Percentiles rank a stretch among this genome's conserved stretches.
Evolutionary conservation across 2,888 invertebrate genomes (phyloP).

Genomic region (Leucophora obtusa): DNA sequence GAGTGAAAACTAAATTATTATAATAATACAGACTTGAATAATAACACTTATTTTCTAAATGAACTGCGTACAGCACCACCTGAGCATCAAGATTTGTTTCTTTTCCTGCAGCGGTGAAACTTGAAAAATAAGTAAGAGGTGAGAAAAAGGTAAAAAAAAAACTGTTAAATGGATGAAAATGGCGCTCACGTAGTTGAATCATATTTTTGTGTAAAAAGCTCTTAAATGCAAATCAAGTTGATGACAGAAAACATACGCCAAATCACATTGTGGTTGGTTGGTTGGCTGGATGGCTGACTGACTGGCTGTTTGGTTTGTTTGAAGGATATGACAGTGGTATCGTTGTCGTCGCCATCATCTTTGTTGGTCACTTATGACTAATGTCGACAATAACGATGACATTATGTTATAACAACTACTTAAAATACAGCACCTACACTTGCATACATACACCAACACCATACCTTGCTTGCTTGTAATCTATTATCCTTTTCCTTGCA

Average conservation of each 20-base stretch:
- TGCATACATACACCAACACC: background rate
- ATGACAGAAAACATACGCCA: constrained; percentile 58
- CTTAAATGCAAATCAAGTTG: constrained; percentile 61
- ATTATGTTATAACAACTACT: constrained; percentile 52
- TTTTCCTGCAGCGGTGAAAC: constrained; percentile 6
- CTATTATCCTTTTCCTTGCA: constrained; percentile 12
- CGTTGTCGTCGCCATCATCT: constrained; percentile 23
- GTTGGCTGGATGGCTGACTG: background rate
- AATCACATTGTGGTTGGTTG: constrained; percentile 12
- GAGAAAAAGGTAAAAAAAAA: background rate
- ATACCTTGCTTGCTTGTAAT: background rate
- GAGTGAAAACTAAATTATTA: constrained; percentile 49
- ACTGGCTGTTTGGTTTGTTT: constrained; percentile 7
- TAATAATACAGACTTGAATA: constrained; percentile 7
- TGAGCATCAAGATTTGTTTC: constrained; percentile 37
- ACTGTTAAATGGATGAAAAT: constrained; percentile 13
- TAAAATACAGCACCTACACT: constrained; percentile 18
- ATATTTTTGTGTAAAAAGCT: constrained; percentile 44
- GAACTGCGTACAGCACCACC: constrained; percentile 30
- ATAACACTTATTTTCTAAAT: constrained; percentile 4
- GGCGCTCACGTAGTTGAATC: constrained; percentile 40
- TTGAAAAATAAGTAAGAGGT: background rate
- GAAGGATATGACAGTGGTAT: background rate
- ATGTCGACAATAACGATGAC: constrained; percentile 56
- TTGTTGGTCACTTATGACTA: constrained; percentile 62